These are phyloP conservation scores for Zeuzera pyrina DNA, from an alignment of 2,888 invertebrate species.

Conservation along the genomic window DNA sequence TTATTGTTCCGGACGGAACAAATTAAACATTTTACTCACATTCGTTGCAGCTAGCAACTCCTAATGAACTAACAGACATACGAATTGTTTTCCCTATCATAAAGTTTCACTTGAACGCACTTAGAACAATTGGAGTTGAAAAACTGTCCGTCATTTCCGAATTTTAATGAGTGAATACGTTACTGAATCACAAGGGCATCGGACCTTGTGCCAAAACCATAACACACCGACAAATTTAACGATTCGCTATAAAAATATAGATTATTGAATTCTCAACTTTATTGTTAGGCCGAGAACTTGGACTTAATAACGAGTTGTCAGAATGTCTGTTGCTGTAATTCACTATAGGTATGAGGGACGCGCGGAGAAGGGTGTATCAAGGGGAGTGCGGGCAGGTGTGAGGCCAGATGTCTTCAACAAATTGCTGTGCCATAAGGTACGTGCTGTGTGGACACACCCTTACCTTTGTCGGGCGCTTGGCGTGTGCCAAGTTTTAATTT, in stretches of 20 bases:
- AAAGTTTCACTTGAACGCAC: slow-evolving; percentile 25
- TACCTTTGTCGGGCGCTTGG: slow-evolving; percentile 50
- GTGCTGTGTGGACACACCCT: slow-evolving; percentile 61
- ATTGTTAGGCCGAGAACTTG: too few relatives aligned
- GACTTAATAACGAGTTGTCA: too few relatives aligned
- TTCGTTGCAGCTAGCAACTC: slow-evolving; percentile 34
- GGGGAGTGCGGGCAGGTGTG: slow-evolving; percentile 62
- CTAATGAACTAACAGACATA: slow-evolving; percentile 36
- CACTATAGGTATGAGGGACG: slow-evolving; percentile 41
- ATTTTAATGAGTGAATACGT: slow-evolving; percentile 54
- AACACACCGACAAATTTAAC: slow-evolving; percentile 39
- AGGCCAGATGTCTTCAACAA: slow-evolving; percentile 72
- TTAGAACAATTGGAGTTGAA: slow-evolving; percentile 49
- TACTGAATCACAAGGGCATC: slow-evolving; percentile 57
- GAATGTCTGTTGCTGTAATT: slow-evolving; percentile 5
- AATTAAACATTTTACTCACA: too few relatives aligned
- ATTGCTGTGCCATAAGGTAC: slow-evolving; percentile 68
- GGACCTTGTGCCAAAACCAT: slow-evolving; percentile 58
- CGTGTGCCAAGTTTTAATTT: slow-evolving; percentile 73
- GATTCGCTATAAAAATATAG: too few relatives aligned
- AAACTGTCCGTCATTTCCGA: slow-evolving; percentile 67
- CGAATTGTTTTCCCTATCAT: slow-evolving; percentile 30
- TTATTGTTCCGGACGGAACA: slow-evolving; percentile 34
- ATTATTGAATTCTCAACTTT: too few relatives aligned
- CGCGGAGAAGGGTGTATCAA: slow-evolving; percentile 24